Base-by-base conservation (phyloP, 2,113 vertebrate genomes). In the Pedionomus torquatus region DNA sequence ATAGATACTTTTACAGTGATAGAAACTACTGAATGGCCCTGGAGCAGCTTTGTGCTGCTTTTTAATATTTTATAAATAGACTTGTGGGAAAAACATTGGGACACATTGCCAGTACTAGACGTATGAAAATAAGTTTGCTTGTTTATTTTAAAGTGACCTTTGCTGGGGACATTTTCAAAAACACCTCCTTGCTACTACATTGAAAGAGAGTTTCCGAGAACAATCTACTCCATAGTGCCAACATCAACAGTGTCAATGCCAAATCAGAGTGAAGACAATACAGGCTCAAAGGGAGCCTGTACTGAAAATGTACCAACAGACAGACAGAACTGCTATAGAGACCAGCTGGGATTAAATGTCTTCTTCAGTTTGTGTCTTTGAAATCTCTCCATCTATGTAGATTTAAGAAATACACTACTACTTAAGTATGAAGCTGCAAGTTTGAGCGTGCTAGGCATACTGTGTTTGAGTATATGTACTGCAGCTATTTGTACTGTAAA, bases 401-500 rank as follows among this genome's bases (percentile, higher is more conserved):
- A 86, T 92, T 77, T 65, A 49, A 92, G 75, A 89, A 88, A 83
- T 39, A 74, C 86, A 74, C 41, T 82, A 21, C 68, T 74, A 46
- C 46, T 77, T 16, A 90, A 78, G 43, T 81, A 95, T 74, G 83
- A 89, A 89, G 55, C 61, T 52, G 43, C 96, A 95, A 84, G 96
- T 64, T 39, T 10, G 14, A 96, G 87, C 95, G 84, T 14, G 91
- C 30, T 57, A 71, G 57, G 51, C 77, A 61, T 17, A 26, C 52
- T 3, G 2, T 19, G 14, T 66, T 84, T 82, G 77, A 58, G 69
- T 43, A 24, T 18, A 71, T 17, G 25, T 23, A 87, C 72, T 74
- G 82, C 46, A 89, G 66, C 51, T 94, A 96, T 91, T 89, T 94
- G 77, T 89, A 93, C 61, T 64, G 69, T 70, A 96, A 97, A 95